A percentile compares a stretch with the other conserved stretches of the same genome.
Evolutionary conservation across 2,113 vertebrate genomes (phyloP).

Genomic region (Micronycteris hirsuta): DNA sequence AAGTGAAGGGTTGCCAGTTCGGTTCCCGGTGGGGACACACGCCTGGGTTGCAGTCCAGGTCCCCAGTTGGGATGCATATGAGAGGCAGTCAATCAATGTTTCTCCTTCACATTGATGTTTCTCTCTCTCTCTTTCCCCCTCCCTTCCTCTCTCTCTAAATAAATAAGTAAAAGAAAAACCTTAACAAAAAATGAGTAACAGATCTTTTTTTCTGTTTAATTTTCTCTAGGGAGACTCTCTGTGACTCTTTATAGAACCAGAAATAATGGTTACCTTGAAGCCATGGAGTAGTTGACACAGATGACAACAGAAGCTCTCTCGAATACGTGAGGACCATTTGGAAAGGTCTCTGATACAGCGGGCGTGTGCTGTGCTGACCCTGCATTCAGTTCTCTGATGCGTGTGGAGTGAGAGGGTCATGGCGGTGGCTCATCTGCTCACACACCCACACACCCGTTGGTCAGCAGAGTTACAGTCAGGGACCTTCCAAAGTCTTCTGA

Average conservation of each 20-base stretch:
- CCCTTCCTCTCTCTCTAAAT: too few relatives aligned
- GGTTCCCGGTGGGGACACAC: too few relatives aligned
- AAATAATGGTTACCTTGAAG: slow-evolving; percentile 1
- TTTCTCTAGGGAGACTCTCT: slow-evolving; percentile 31
- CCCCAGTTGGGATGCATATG: too few relatives aligned
- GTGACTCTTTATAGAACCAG: neutral
- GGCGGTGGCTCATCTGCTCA: accelerated
- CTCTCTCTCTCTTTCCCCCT: too few relatives aligned
- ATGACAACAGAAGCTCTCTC: neutral
- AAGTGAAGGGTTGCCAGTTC: too few relatives aligned
- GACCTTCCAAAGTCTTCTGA: neutral
- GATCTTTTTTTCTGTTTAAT: neutral
- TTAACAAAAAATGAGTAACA: neutral
- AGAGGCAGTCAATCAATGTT: too few relatives aligned
- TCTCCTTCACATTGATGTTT: too few relatives aligned
- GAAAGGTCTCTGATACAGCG: neutral
- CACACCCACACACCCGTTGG: neutral
- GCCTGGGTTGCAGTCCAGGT: too few relatives aligned
- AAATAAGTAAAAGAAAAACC: too few relatives aligned
- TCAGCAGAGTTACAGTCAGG: neutral
- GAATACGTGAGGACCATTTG: neutral
- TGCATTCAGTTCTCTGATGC: neutral
- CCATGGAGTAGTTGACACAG: neutral
- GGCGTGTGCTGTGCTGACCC: neutral
- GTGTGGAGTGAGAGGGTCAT: too few relatives aligned